These are phyloP conservation scores for Drosophila paranaensis DNA, from an alignment of 2,888 invertebrate genomes.

Conservation along the genomic window DNA sequence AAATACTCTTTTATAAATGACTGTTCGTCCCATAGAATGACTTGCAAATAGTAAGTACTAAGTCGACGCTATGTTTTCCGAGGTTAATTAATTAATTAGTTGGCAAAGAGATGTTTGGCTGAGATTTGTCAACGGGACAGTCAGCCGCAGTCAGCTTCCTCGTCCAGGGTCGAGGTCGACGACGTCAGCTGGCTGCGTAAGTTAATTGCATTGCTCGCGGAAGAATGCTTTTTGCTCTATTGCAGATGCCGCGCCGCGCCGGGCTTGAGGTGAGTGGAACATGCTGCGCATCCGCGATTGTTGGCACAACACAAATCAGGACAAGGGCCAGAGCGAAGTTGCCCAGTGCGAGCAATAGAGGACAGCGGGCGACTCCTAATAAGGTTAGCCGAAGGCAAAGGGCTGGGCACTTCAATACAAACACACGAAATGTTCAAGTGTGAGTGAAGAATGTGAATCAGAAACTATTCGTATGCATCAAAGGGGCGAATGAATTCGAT, in stretches of 20 bases:
- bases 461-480: slow-evolving; percentile 63
- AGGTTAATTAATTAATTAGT: slow-evolving; percentile 66
- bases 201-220: slow-evolving; percentile 67
- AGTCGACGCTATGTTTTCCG: neutral
- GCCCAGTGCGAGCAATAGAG: slow-evolving; percentile 12
- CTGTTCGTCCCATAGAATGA: neutral
- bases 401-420: slow-evolving; percentile 41
- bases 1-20: neutral
- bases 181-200: slow-evolving; percentile 29
- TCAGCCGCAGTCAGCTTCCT: neutral
- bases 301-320: slow-evolving; percentile 82
- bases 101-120: slow-evolving; percentile 11
- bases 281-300: slow-evolving; percentile 73
- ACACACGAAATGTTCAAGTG: slow-evolving; percentile 30
- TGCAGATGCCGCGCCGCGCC: slow-evolving; percentile 15
- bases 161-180: neutral
- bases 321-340: slow-evolving; percentile 4
- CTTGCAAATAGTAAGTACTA: neutral
- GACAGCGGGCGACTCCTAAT: slow-evolving; percentile 55
- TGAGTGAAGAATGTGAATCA: slow-evolving; percentile 44
- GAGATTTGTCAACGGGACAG: slow-evolving; percentile 35
- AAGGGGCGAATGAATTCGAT: slow-evolving; percentile 77
- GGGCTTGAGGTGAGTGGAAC: slow-evolving; percentile 27
- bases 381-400: slow-evolving; percentile 53
- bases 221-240: slow-evolving; percentile 61